Percentiles rank a stretch among this genome's conserved stretches.
Evolutionary conservation across 2,888 invertebrate genomes (phyloP).

Genomic region (Nowickia ferox): DNA sequence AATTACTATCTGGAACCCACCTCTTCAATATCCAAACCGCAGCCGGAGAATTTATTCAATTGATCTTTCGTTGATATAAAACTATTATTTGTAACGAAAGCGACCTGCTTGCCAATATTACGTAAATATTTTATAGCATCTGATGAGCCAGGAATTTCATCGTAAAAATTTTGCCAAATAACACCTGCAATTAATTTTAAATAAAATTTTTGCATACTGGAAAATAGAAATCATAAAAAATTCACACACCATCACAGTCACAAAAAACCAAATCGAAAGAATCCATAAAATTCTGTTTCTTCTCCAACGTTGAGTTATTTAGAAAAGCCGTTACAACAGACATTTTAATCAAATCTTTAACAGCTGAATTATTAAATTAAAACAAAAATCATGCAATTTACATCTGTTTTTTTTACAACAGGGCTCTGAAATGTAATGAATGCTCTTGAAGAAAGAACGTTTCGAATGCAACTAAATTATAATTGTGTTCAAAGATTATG

Average conservation of each 20-base stretch:
- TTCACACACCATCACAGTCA: constrained; percentile 85
- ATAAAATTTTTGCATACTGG: background rate
- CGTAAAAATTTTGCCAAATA: constrained; percentile 82
- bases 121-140: constrained; percentile 81
- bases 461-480: constrained; percentile 74
- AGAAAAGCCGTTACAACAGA: constrained; percentile 35
- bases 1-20: constrained; percentile 71
- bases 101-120: constrained; percentile 82
- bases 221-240: background rate
- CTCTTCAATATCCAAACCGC: constrained; percentile 77
- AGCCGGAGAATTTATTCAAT: constrained; percentile 76
- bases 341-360: constrained; percentile 11
- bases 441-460: constrained; percentile 70
- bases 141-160: constrained; percentile 81
- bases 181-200: constrained; percentile 82
- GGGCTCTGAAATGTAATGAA: background rate
- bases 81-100: constrained; percentile 83
- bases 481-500: constrained; percentile 26
- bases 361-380: constrained; percentile 22
- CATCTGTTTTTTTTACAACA: background rate
- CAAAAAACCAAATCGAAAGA: constrained; percentile 85
- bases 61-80: constrained; percentile 77
- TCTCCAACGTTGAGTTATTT: constrained; percentile 70
- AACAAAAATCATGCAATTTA: background rate
- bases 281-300: constrained; percentile 81